Evolutionary conservation across 2,888 invertebrate species (phyloP).

Genomic region (Carterocephalus palaemon): DNA sequence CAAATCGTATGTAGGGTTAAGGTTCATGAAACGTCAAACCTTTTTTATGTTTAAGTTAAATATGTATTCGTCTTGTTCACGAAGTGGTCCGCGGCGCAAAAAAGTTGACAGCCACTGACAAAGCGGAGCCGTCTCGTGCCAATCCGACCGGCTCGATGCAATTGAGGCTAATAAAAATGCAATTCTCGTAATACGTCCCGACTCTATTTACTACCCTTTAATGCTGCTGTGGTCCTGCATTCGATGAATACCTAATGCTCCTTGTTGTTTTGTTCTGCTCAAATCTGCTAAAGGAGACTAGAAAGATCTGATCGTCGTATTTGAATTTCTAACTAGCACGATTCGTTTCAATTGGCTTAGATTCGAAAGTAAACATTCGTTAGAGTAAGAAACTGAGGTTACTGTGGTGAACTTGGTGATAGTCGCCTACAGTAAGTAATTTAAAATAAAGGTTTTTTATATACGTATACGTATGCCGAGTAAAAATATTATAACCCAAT

Average conservation of each 20-base stretch:
- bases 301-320: slow-evolving; percentile 6
- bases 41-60: not conserved
- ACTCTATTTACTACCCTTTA: slow-evolving; percentile 57
- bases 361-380: no score
- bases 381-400: no score
- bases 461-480: not conserved
- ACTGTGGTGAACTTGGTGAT: no score
- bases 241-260: slow-evolving; percentile 63
- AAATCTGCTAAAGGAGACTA: slow-evolving; percentile 28
- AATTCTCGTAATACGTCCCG: slow-evolving; percentile 58
- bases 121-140: slow-evolving; percentile 32
- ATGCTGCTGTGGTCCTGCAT: slow-evolving; percentile 55
- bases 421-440: no score
- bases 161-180: slow-evolving; percentile 67
- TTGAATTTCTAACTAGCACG: no score
- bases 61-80: not conserved
- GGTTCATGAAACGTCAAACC: no score
- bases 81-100: not conserved
- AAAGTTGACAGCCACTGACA: slow-evolving; percentile 21
- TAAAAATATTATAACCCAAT: no score
- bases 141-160: slow-evolving; percentile 43
- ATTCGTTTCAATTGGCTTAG: no score
- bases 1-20: no score
- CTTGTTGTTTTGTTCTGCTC: slow-evolving; percentile 49
- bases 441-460: not conserved